Evolutionary conservation across 1,140 invertebrate genomes (phyloP).

Genomic region (Drosophila kurseongensis): DNA sequence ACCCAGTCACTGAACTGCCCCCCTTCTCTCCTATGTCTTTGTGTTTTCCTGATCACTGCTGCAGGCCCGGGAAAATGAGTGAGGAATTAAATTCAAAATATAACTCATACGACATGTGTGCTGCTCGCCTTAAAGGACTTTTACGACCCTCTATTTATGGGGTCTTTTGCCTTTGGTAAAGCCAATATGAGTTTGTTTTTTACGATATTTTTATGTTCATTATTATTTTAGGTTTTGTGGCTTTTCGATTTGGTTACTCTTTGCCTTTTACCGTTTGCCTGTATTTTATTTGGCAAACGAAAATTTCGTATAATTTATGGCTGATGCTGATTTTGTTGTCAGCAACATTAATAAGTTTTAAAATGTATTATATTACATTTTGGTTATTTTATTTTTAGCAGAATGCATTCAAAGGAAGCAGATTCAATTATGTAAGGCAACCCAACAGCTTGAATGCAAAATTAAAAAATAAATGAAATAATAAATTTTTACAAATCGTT

Average conservation of each 20-base stretch:
- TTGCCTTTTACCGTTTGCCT: neutral
- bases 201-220: conserved; percentile 47
- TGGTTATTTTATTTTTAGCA: neutral
- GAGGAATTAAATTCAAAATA: conserved; percentile 43
- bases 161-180: conserved; percentile 6
- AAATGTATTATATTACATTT: conserved; percentile 21
- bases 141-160: conserved; percentile 33
- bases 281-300: conserved; percentile 16
- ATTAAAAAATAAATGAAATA: neutral
- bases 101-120: conserved; percentile 47
- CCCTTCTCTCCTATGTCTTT: neutral
- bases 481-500: no score
- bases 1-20: conserved; percentile 18
- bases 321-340: conserved; percentile 12
- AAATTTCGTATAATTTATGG: conserved; percentile 30
- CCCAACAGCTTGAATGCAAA: neutral
- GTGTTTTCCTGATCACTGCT: conserved; percentile 19
- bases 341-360: conserved; percentile 31
- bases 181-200: conserved; percentile 33
- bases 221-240: conserved; percentile 49
- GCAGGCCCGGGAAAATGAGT: conserved; percentile 20
- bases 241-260: conserved; percentile 21
- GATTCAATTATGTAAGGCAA: neutral
- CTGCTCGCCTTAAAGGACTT: conserved; percentile 19
- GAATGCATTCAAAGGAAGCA: neutral